phyloP scores from a whole-genome alignment of 2,797 vertebrate genomes.

The Channa striata region DNA sequence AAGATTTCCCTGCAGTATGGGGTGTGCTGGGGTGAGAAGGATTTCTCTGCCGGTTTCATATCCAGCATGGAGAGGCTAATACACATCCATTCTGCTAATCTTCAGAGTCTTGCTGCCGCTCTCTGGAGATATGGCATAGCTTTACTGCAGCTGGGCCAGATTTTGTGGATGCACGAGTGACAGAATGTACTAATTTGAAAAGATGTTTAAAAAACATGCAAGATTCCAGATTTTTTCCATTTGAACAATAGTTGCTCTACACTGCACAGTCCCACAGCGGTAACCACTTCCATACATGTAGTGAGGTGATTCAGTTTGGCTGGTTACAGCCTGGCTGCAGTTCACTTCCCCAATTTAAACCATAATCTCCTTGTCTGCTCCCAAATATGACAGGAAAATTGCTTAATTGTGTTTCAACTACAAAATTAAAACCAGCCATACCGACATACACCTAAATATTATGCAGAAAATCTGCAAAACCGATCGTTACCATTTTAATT shows the following conservation, averaged over 20 bases:
- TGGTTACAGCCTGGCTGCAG: slow-evolving; percentile 51
- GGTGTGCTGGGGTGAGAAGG: slow-evolving; percentile 29
- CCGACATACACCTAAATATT: not conserved
- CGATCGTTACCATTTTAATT: slow-evolving; percentile 48
- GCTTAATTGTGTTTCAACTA: slow-evolving; percentile 54
- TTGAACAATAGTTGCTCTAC: slow-evolving; percentile 5
- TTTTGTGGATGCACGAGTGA: slow-evolving; percentile 23
- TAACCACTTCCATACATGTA: slow-evolving; percentile 35
- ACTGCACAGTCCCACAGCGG: slow-evolving; percentile 8
- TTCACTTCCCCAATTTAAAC: slow-evolving; percentile 46
- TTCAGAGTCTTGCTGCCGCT: slow-evolving; percentile 32
- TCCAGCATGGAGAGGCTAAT: slow-evolving; percentile 41
- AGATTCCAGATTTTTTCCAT: slow-evolving; percentile 22
- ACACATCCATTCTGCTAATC: slow-evolving; percentile 44
- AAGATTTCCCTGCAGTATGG: slow-evolving; percentile 58
- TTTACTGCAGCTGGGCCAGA: slow-evolving; percentile 29
- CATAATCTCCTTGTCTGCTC: slow-evolving; percentile 43
- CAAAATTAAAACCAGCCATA: slow-evolving; percentile 46
- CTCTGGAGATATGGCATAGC: slow-evolving; percentile 20
- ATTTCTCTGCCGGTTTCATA: slow-evolving; percentile 47
- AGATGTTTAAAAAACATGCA: slow-evolving; percentile 15
- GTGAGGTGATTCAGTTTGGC: slow-evolving; percentile 26
- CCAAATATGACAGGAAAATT: slow-evolving; percentile 54
- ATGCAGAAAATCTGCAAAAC: slow-evolving; percentile 35
- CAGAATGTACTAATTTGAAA: slow-evolving; percentile 26